Evolutionary conservation across 2,113 vertebrate genomes (phyloP), one percentile per base, ranked within the genome.

Genomic region (Siniperca chuatsi): DNA sequence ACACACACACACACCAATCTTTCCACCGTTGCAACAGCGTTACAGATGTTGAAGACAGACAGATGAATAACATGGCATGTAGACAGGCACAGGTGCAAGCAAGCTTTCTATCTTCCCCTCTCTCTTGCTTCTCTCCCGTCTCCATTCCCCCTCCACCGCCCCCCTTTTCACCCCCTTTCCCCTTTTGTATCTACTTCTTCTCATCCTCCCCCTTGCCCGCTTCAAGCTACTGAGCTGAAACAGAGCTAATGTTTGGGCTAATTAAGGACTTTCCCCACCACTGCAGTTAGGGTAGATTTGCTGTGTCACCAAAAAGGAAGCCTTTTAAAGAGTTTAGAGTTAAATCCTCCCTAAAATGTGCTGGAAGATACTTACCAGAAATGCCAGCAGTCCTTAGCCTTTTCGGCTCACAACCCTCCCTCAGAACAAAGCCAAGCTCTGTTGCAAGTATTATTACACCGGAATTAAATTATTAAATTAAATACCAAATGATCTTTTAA

Each of bases 181-280:
- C 33, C 46, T 50, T 68, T 68, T 69, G 55, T 35, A 37, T 78
- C 60, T n/a, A 33, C 42, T 42, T 50, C 76, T 46, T 42, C 57
- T 74, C 69, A 72, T 37, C 37, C 70, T 68, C 61, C 81, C 29
- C 50, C 6, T 50, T 9, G n/a, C 71, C 81, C 23, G 76, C 85
- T 85, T 81, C 82, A 79, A 78, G 78, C 87, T 75, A 78, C 55
- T 87, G 87, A 86, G 82, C 89, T 89, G 89, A 89, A 84, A 87
- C 83, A 0, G 58, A 79, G 83, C 78, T 81, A 70, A 85, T 84
- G 89, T 93, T 92, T 89, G 69, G 87, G 81, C 89, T 91, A 86
- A 92, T 93, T 92, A 91, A 92, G 79, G 82, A 89, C 86, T 83
- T 2, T 85, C 71, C 76, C 81, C 64, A 50, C 3, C 10, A 40